Base-by-base conservation (phyloP, 1,140 invertebrate species). In the Rhyacophila brunnea region DNA sequence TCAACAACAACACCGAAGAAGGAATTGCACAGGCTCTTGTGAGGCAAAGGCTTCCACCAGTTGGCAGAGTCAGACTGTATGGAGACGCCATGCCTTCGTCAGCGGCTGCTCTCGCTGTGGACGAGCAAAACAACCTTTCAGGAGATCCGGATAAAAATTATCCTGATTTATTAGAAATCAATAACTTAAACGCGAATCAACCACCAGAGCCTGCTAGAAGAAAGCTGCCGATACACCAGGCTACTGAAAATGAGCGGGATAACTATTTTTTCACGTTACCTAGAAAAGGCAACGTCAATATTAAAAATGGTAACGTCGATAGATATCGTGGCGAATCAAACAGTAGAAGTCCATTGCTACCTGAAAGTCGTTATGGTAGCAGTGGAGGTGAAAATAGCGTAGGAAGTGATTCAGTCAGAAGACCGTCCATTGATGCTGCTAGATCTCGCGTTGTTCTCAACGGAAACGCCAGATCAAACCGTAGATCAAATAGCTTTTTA, bases 81-180 rank as follows among this genome's bases (percentile, higher is more conserved):
- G 23, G 23, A 28, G 23, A 28, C 23, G 23, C 23, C 3, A 28
- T 28, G 23, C 23, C 62, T 53, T 66, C 35, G 60, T 63, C 38
- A 69, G 66, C 32, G 69, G 67, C 13, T 68, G 67, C 54, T 64
- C 61, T 60, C 48, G 57, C 67, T 57, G 78, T 79, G 32, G 76
- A 71, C 9, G 74, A 78, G 38, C 82, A 79, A 69, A 81, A 78
- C 68, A 78, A 85, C 74, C 69, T 83, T 23, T 78, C 74, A 68
- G 70, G 71, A 45, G 78, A 85, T 69, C 79, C 81, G 67, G 83
- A 85, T 60, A 81, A 80, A 62, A 83, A 82, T 68, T 87, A 84
- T 59, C 86, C 86, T 0, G 87, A 88, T 66, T 77, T 87, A 10
- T 75, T 88, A 65, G 85, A 86, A 70, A 81, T 83, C 66, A 83